Evolutionary conservation across 1,140 invertebrate genomes (phyloP), one percentile per base, ranked within the genome.

Genomic region (Tyrophagus putrescentiae): DNA sequence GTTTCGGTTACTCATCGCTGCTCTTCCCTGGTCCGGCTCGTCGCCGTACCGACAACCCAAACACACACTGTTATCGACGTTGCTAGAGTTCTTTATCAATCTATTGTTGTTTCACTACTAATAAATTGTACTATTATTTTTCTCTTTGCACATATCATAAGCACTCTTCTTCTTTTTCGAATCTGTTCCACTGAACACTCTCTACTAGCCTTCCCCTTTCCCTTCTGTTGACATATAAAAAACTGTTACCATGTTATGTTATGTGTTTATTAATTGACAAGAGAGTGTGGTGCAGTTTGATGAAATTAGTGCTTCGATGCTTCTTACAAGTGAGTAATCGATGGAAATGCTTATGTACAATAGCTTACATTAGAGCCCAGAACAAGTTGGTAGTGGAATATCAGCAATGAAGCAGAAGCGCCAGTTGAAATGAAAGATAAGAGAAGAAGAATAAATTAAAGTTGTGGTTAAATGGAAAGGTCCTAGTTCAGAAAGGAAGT

Each of bases 81-180:
- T 54, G 13, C 39, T 54, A 54, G 32, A 11, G 39, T 18, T 32
- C n/a, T 18, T 33, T 54, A 54, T 13, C 23, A 13, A 48, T 48
- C 31, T 25, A 48, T 48, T 48, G 45, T 18, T 48, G 45, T 48
- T 48, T 18, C n/a, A n/a, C n/a, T n/a, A n/a, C n/a, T 48, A 48
- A 48, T 48, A 48, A 48, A 48, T 48, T 48, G 45, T 48, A 39
- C 36, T 39, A 48, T 25, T 48, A 7, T 48, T 48, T 48, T 25
- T 48, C 31, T 48, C 31, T 29, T 48, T 48, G 45, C 45, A 48
- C 45, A 48, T 48, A 48, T 48, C 45, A 48, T 48, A 6, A 39
- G 13, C 13, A 39, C 13, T 39, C 21, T 13, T 39, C 21, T 13
- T 39, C 36, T 13, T 39, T 39, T n/a, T n/a, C n/a, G n/a, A n/a